Evolutionary conservation across 64 coral and sea anemone genomes (phyloP).

Genomic region (Porites lutea): DNA sequence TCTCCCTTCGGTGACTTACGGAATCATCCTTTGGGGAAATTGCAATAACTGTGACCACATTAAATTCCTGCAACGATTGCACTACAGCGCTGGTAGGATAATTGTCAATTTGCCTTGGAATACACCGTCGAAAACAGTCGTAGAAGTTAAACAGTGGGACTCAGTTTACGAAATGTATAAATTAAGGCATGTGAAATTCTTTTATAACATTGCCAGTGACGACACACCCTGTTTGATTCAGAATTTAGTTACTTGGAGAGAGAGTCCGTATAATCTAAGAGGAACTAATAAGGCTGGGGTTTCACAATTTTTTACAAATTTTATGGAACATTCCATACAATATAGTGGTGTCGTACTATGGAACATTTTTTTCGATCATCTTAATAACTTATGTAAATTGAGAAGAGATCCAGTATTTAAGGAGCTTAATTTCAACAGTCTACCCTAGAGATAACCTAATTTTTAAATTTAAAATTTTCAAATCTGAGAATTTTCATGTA

Average conservation of each 20-base stretch:
- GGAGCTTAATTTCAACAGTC: too few relatives aligned
- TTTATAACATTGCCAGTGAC: background rate
- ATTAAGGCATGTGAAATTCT: background rate
- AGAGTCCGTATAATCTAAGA: conserved; percentile 21
- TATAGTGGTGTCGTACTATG: too few relatives aligned
- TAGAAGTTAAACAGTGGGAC: background rate
- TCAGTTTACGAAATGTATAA: background rate
- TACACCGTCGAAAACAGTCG: background rate
- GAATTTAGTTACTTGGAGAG: background rate
- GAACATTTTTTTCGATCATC: too few relatives aligned
- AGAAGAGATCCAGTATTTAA: too few relatives aligned
- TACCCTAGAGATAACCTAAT: too few relatives aligned
- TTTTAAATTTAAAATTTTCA: too few relatives aligned
- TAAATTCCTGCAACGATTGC: background rate
- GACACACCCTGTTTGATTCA: background rate
- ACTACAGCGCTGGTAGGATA: background rate
- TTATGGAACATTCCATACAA: too few relatives aligned
- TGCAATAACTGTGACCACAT: background rate
- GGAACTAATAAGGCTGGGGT: background rate
- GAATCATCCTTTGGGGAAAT: background rate
- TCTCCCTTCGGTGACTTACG: conserved; percentile 9
- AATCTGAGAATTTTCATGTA: background rate
- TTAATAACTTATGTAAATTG: too few relatives aligned
- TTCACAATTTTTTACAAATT: background rate
- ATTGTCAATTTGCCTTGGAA: background rate